These are phyloP conservation scores for Coendou prehensilis DNA, from an alignment of 2,797 vertebrate genomes.

Conservation along the genomic window DNA sequence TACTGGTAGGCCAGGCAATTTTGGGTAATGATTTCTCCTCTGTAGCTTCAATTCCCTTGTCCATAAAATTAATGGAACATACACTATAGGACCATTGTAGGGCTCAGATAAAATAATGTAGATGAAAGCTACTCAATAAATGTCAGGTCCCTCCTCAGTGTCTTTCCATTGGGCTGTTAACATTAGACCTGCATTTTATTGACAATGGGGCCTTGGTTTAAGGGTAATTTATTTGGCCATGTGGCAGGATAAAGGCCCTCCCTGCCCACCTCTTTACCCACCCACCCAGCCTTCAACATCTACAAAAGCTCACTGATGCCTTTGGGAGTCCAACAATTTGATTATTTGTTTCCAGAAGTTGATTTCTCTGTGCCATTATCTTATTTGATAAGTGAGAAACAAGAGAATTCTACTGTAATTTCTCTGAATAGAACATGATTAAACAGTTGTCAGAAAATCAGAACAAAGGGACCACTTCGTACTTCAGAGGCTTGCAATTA, in stretches of 20 bases:
- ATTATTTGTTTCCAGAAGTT: slow-evolving; percentile 72
- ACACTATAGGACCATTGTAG: not conserved
- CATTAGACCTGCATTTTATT: slow-evolving; percentile 57
- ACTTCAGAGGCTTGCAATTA: slow-evolving; percentile 56
- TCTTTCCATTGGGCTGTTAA: slow-evolving; percentile 34
- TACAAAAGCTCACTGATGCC: not conserved
- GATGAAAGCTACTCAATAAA: slow-evolving; percentile 3
- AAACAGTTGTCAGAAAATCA: slow-evolving; percentile 65
- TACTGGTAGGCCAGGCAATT: not conserved
- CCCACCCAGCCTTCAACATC: not conserved
- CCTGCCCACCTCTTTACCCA: not conserved
- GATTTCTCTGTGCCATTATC: slow-evolving; percentile 65
- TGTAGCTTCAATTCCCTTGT: not conserved
- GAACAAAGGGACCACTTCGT: slow-evolving; percentile 66
- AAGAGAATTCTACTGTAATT: slow-evolving; percentile 72
- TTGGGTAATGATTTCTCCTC: not conserved
- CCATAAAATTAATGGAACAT: slow-evolving; percentile 6
- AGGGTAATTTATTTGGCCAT: slow-evolving; percentile 47
- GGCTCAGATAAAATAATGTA: slow-evolving; percentile 51
- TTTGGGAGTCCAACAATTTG: not conserved
- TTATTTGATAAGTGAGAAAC: slow-evolving; percentile 64
- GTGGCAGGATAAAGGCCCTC: not conserved
- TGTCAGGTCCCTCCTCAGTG: slow-evolving; percentile 2
- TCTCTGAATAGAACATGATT: slow-evolving; percentile 81
- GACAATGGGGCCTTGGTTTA: not conserved